Base-by-base conservation (phyloP, 2,888 invertebrate genomes). In the Iphiclides podalirius region DNA sequence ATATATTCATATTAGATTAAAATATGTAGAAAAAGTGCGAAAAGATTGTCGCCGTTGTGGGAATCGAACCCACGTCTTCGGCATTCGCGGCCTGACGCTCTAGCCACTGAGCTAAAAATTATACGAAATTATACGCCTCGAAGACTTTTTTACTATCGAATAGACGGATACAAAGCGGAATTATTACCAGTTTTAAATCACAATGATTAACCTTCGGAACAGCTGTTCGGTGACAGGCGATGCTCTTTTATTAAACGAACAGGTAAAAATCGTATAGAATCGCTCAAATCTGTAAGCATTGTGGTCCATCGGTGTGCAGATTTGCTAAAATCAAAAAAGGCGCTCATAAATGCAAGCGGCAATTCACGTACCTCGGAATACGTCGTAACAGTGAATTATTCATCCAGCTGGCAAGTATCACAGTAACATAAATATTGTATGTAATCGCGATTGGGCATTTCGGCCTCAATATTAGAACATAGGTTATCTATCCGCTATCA, bases 251-350 rank as follows among this genome's bases (percentile, higher is more conserved):
- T 79, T 75, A 39, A 74, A 56, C 48, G 58, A 56, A 60, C 81
- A 81, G 81, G 79, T 81, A 82, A 72, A 81, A 67, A 77, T 70
- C 67, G 56, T 67, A 66, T 68, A 70, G 73, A 69, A 56, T 60
- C 55, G 54, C n/a, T 26, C n/a, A n/a, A n/a, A n/a, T n/a, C n/a
- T n/a, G n/a, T n/a, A n/a, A n/a, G 26, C 26, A 6, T 26, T 26
- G 8, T 8, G 9, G 8, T 8, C 9, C 26, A 26, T 26, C 26
- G 26, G 9, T 6, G 26, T 8, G 26, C 6, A 26, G 8, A 26
- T 26, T 26, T 9, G 26, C 4, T 26, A 26, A 26, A 26, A 26
- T 26, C 26, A 20, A 3, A 20, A 6, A 20, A 20, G n/a, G n/a
- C n/a, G n/a, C n/a, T n/a, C n/a, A n/a, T n/a, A n/a, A n/a, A n/a